Base-by-base conservation (phyloP, 2,888 invertebrate species). In the Leucophenga montana region DNA sequence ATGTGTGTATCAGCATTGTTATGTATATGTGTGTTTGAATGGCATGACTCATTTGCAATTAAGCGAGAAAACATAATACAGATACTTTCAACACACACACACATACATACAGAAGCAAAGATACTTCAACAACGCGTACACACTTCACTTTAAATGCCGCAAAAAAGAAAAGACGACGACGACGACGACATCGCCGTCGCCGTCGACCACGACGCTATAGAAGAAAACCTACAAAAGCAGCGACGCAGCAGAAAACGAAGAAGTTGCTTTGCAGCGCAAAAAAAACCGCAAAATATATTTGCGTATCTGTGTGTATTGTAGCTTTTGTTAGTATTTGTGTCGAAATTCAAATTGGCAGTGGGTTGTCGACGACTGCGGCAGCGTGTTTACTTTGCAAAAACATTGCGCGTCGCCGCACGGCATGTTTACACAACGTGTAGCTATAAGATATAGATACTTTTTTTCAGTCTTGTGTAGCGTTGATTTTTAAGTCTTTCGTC, bases 391-490 rank as follows among this genome's bases (percentile, higher is more conserved):
- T 64, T 64, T 46, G 64, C 20, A 20, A 64, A 48, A 46, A 48
- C n/a, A 5, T 33, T 20, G 48, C 74, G 61, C 74, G 65, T 20
- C 53, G 73, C 67, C 72, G 39, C 76, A 73, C 80, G 74, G 82
- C 27, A 75, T 81, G 80, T 83, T 81, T 81, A 83, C 83, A 83
- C 80, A 81, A 81, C 78, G 83, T 83, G 78, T 77, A 81, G 78
- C 77, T 71, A 79, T 79, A 76, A 78, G 78, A 72, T 77, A 75
- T 61, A 64, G 48, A 44, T 64, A 71, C 67, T 22, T 14, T 22
- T 22, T 56, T 56, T 27, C 11, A 27, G 56, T 56, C 4, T 77
- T 75, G 69, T 39, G 27, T 27, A 65, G 54, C 68, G 71, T 71
- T 71, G 73, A 65, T 72, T 70, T 75, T n/a, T n/a, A n/a, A n/a